Conservation (phyloP, 1,140 invertebrate species). For the Drosophila kohkoa region DNA sequence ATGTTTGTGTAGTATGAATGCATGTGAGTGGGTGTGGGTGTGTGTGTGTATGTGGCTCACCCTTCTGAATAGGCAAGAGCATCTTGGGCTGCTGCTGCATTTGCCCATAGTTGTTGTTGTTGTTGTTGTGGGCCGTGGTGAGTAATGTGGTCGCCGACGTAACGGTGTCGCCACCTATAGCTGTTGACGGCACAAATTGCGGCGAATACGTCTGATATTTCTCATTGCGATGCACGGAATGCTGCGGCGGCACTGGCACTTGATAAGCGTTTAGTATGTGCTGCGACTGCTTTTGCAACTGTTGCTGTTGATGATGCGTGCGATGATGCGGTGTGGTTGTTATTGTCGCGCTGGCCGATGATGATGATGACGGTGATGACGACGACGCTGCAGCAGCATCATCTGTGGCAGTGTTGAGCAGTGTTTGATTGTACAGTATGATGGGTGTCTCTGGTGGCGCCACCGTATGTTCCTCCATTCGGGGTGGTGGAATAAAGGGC, state of each 20-base stretch:
- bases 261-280: conserved; percentile 61
- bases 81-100: conserved; percentile 74
- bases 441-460: conserved; percentile 72
- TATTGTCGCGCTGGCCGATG: conserved; percentile 36
- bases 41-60: conserved; percentile 68
- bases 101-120: conserved; percentile 49
- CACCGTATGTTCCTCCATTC: conserved; percentile 64
- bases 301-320: conserved; percentile 61
- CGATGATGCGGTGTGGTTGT: conserved; percentile 59
- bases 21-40: not conserved
- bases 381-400: no score
- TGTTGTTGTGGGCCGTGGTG: conserved; percentile 37
- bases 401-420: conserved; percentile 45
- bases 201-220: conserved; percentile 72
- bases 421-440: conserved; percentile 72
- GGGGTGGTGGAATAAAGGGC: conserved; percentile 77
- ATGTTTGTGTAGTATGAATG: conserved; percentile 15
- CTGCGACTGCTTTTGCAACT: conserved; percentile 49
- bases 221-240: conserved; percentile 49
- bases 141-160: conserved; percentile 25
- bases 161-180: conserved; percentile 37
- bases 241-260: conserved; percentile 55
- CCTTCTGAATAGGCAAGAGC: conserved; percentile 77
- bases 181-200: conserved; percentile 56
- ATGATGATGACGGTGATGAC: no score